phyloP scores from a whole-genome alignment of 2,113 vertebrate species.

The Pangasianodon gigas region DNA sequence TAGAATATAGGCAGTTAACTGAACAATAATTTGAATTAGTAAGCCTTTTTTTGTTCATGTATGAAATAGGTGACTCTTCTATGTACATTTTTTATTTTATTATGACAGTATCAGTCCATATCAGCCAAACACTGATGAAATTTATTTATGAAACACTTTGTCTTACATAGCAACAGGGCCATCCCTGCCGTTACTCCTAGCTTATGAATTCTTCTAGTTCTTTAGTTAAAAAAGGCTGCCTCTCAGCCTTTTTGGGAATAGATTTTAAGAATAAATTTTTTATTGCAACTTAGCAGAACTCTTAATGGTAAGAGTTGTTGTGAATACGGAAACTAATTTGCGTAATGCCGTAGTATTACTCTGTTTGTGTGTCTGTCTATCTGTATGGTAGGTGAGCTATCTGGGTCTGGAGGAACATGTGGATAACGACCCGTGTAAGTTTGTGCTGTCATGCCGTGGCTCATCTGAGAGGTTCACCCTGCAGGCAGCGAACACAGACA shows the following conservation, averaged over 20 bases:
- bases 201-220: neutral
- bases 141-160: neutral
- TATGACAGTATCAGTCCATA: neutral
- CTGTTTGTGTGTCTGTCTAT: neutral
- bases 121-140: neutral
- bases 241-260: neutral
- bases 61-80: neutral
- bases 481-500: conserved; percentile 92
- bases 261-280: neutral
- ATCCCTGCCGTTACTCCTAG: neutral
- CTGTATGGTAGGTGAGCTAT: conserved; percentile 81
- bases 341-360: neutral
- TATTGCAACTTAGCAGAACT: no score
- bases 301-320: neutral
- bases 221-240: neutral
- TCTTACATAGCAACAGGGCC: neutral
- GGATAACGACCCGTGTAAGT: conserved; percentile 94
- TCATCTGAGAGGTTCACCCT: conserved; percentile 88
- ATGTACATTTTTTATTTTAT: neutral
- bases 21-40: neutral
- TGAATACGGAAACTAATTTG: neutral
- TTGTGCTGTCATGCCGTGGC: conserved; percentile 86
- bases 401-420: conserved; percentile 87
- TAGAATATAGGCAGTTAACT: neutral
- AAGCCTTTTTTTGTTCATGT: no score